A percentile compares a stretch with the other conserved stretches of the same genome.
These are phyloP conservation scores for Oncorhynchus nerka DNA, from an alignment of 2,113 vertebrate species.

Conservation along the genomic window DNA sequence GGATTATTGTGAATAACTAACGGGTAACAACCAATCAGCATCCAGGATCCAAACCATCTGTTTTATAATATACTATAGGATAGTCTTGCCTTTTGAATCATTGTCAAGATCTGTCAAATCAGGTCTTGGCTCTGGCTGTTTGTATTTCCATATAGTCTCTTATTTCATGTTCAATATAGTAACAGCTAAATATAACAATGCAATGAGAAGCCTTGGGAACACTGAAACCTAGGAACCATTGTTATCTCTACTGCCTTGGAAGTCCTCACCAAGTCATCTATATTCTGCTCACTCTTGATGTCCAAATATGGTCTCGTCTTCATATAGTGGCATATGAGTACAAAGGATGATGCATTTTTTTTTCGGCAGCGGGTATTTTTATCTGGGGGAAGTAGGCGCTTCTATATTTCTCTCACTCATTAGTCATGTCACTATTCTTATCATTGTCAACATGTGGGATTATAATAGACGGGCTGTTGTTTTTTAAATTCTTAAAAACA, in stretches of 20 bases:
- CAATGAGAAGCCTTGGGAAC: too few relatives aligned
- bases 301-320: conserved; percentile 24
- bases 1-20: too few relatives aligned
- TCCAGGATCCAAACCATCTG: too few relatives aligned
- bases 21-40: too few relatives aligned
- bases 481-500: too few relatives aligned
- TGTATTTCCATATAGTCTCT: not conserved
- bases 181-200: not conserved
- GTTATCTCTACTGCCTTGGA: not conserved
- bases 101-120: not conserved
- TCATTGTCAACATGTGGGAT: not conserved
- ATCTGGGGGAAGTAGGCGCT: conserved; percentile 31
- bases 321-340: not conserved
- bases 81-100: not conserved
- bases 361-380: conserved; percentile 29
- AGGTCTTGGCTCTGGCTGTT: not conserved
- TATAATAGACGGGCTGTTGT: too few relatives aligned
- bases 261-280: not conserved
- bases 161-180: not conserved
- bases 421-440: conserved; percentile 13
- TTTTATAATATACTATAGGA: not conserved
- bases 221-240: too few relatives aligned
- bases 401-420: not conserved
- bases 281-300: conserved; percentile 6
- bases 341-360: conserved; percentile 31